Base-by-base conservation (phyloP, 1,140 invertebrate species). In the Drosophila melanogaster region DNA sequence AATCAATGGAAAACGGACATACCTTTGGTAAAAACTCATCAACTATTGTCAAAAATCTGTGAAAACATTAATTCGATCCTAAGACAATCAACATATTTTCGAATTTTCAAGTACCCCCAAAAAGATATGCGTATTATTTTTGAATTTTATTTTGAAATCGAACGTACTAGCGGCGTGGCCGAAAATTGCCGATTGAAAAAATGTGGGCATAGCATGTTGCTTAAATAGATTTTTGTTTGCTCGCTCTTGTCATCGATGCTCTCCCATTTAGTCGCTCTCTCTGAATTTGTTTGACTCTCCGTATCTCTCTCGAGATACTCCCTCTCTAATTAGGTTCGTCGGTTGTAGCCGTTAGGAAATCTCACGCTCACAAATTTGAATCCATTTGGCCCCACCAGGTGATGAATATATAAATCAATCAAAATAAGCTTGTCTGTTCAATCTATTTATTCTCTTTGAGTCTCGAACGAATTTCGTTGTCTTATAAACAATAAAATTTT, bases 181-280 rank as follows among this genome's bases (percentile, higher is more conserved):
- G 19, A 41, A 59, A 41, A 19, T 54, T 6, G 19, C 40, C 4
- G 11, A 59, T 6, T 30, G 38, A 62, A 59, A 62, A 40, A 41
- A 62, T 41, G n/a, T 59, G 54, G 58, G 53, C 54, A 59, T 62
- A 33, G 59, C 59, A 62, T 62, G 59, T 62, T 62, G 59, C 59
- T 62, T 62, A 62, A 62, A 62, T 62, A 62, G 35, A 41, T 59
- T 62, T 62, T 56, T 30, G 15, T 19, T 15, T 19, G 38, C 17
- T 41, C n/a, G 53, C 37, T 40, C 26, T 30, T 8, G 7, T 30
- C 30, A 24, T n/a, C n/a, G 19, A 37, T 10, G 19, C n/a, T 57
- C 59, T 58, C 37, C 17, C 24, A 30, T 17, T 61, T 41, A 30
- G 53, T 33, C 5, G 51, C 51, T 41, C 59, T 41, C 59, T 40